These are phyloP conservation scores for Cavia porcellus DNA, from an alignment of 2,113 vertebrate species.

Conservation along the genomic window DNA sequence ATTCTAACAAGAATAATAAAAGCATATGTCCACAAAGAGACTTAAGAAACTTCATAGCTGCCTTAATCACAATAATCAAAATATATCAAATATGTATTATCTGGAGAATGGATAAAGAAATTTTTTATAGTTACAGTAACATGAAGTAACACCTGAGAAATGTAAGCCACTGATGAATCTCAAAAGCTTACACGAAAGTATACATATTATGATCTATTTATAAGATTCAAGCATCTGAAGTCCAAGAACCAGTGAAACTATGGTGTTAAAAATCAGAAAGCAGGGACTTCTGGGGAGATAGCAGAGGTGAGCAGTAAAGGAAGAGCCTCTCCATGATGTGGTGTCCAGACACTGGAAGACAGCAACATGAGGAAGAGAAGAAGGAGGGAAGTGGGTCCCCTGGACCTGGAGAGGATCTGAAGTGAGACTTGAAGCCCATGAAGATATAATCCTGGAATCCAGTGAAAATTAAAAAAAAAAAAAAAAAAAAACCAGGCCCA, in stretches of 20 bases:
- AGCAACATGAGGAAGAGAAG: no score
- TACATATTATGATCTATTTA: not conserved
- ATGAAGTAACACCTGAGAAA: not conserved
- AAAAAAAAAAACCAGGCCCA: no score
- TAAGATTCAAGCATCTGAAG: not conserved
- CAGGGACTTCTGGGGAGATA: no score
- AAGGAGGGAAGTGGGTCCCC: no score
- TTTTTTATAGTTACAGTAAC: not conserved
- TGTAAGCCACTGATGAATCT: not conserved
- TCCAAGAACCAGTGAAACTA: not conserved
- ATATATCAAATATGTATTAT: not conserved
- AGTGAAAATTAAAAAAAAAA: no score
- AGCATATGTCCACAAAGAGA: not conserved
- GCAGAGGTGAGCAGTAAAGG: no score
- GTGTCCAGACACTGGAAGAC: no score
- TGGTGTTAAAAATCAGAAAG: not conserved
- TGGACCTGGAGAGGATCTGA: no score
- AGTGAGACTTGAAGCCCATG: no score
- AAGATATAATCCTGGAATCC: no score
- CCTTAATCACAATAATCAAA: not conserved
- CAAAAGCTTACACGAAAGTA: not conserved
- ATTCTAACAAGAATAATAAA: not conserved
- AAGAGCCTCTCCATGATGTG: no score
- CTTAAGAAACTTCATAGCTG: not conserved
- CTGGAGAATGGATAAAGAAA: not conserved